A percentile compares a stretch with the other conserved stretches of the same genome.
phyloP scores from a whole-genome alignment of 2,113 vertebrate species.

The Deroptyus accipitrinus region DNA sequence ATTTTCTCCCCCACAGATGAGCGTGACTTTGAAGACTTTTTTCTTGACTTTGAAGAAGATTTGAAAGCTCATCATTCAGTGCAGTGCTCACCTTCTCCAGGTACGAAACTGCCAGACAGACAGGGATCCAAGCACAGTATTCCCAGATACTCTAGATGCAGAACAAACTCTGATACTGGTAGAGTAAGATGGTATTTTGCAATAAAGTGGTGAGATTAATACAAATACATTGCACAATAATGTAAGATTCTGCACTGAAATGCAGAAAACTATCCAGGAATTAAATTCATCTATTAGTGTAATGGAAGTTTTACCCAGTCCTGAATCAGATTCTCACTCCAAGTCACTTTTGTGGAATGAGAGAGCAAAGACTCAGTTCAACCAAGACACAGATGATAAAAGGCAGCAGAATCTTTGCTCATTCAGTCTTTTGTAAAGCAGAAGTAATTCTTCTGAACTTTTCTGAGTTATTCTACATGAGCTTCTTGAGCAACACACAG shows the following conservation, averaged over 20 bases:
- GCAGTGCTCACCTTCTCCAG: slow-evolving; percentile 90
- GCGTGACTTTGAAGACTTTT: slow-evolving; percentile 87
- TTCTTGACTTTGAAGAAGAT: slow-evolving; percentile 89
- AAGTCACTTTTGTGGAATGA: neutral
- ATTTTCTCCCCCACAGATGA: slow-evolving; percentile 75
- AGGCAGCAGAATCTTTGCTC: neutral
- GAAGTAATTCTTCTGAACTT: neutral
- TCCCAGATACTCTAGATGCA: neutral
- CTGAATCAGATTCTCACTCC: neutral
- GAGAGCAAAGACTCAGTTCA: neutral
- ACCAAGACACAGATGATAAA: neutral
- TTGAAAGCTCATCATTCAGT: slow-evolving; percentile 83
- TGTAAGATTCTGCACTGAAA: neutral
- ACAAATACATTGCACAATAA: neutral
- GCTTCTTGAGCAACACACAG: neutral
- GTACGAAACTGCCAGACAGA: slow-evolving; percentile 62
- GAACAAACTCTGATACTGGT: neutral
- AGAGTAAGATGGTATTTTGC: neutral
- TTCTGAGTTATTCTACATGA: neutral
- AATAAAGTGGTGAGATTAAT: neutral
- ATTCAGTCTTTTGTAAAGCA: neutral
- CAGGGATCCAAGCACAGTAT: neutral
- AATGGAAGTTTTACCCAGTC: neutral
- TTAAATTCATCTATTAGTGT: neutral
- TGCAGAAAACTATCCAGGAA: neutral